Evolutionary conservation across 1,140 invertebrate species (phyloP).

Genomic region (Condylostylus longicornis): DNA sequence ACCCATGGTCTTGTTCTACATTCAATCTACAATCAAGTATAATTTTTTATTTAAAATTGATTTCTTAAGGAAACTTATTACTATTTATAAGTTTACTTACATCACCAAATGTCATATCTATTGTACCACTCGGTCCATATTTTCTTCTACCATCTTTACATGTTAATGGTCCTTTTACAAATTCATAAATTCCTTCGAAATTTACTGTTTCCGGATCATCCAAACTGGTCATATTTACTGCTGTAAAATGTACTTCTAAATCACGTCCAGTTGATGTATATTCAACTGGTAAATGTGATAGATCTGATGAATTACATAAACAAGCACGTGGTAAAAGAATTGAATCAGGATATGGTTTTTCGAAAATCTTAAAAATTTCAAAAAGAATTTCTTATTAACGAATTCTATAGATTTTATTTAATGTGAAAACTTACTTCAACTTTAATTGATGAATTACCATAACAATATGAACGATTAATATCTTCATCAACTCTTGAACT

Average conservation of each 20-base stretch:
- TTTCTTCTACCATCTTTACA: slow-evolving; percentile 50
- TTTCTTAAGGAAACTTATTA: background rate
- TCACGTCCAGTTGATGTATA: slow-evolving; percentile 61
- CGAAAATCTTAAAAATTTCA: slow-evolving; percentile 43
- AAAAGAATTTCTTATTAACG: too few relatives aligned
- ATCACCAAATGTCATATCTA: slow-evolving; percentile 51
- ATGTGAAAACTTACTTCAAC: slow-evolving; percentile 13
- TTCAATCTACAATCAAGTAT: slow-evolving; percentile 38
- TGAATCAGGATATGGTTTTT: slow-evolving; percentile 54
- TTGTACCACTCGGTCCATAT: slow-evolving; percentile 59
- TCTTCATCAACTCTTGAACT: slow-evolving; percentile 43
- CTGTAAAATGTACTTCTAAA: slow-evolving; percentile 65
- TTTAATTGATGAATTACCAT: slow-evolving; percentile 37
- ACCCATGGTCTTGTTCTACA: slow-evolving; percentile 63
- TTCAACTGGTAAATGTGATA: slow-evolving; percentile 43
- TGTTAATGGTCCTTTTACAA: slow-evolving; percentile 44
- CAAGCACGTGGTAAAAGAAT: slow-evolving; percentile 45
- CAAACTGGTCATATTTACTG: slow-evolving; percentile 61
- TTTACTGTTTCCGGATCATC: slow-evolving; percentile 71
- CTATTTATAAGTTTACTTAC: slow-evolving; percentile 42
- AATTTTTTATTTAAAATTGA: background rate
- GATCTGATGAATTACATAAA: slow-evolving; percentile 38
- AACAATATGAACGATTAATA: slow-evolving; percentile 52
- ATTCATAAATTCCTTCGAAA: slow-evolving; percentile 73
- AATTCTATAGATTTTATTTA: too few relatives aligned